phyloP scores from a whole-genome alignment of 2,797 vertebrate species.

The Aphelocoma californica region DNA sequence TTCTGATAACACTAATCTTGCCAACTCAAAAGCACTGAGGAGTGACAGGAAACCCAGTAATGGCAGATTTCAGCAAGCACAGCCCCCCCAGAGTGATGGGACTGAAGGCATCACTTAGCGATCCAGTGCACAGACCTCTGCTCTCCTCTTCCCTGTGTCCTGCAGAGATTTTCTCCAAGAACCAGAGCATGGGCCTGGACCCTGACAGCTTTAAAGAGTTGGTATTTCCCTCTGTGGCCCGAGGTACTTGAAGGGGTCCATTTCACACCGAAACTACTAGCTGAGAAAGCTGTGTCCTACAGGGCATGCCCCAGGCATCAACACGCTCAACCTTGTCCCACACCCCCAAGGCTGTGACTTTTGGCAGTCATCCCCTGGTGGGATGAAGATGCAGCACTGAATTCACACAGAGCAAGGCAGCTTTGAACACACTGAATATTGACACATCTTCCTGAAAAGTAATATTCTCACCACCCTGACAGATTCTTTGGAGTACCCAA shows the following conservation, averaged over 20 bases:
- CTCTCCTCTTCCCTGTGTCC: neutral
- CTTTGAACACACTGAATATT: neutral
- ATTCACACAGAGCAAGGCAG: neutral
- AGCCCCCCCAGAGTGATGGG: neutral
- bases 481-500: neutral
- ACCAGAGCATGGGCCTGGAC: neutral
- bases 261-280: neutral
- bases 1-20: neutral
- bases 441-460: neutral
- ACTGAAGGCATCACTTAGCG: accelerated
- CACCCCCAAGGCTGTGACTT: accelerated
- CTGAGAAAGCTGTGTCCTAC: neutral
- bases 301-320: neutral
- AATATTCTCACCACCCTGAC: neutral
- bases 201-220: neutral
- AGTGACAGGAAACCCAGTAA: neutral
- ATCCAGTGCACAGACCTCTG: neutral
- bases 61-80: neutral
- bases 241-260: neutral
- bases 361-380: neutral
- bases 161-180: neutral
- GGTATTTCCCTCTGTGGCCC: neutral
- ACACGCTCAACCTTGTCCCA: accelerated
- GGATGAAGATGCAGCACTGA: neutral
- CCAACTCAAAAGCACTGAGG: neutral